These are phyloP conservation scores for Geococcyx californianus DNA, from an alignment of 2,113 vertebrate genomes.

Conservation along the genomic window DNA sequence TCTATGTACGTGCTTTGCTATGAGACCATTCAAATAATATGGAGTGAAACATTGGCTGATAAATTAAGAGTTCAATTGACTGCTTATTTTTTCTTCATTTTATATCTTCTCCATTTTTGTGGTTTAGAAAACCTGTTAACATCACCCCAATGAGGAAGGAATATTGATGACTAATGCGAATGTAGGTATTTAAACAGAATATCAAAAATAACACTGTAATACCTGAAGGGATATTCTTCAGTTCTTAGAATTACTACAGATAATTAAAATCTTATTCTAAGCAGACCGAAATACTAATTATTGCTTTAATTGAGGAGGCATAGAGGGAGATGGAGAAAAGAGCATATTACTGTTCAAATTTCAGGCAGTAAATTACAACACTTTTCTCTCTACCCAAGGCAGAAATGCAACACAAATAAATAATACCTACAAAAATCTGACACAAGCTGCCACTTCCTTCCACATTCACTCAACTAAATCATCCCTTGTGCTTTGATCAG, in stretches of 20 bases:
- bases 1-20: neutral
- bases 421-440: neutral
- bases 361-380: neutral
- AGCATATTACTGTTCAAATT: neutral
- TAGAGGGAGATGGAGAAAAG: neutral
- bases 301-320: neutral
- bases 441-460: neutral
- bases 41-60: neutral
- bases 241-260: neutral
- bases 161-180: neutral
- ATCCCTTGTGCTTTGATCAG: neutral
- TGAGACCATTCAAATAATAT: neutral
- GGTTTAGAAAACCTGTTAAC: neutral
- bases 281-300: neutral
- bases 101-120: neutral
- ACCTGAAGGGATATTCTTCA: neutral
- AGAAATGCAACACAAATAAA: neutral
- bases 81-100: neutral
- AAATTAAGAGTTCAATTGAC: neutral
- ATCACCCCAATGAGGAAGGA: neutral
- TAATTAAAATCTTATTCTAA: constrained; percentile 29
- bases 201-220: neutral
- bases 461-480: neutral
- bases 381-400: neutral
- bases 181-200: neutral